Conservation (phyloP, 1,140 invertebrate species). For the Pteromalus puparum region DNA sequence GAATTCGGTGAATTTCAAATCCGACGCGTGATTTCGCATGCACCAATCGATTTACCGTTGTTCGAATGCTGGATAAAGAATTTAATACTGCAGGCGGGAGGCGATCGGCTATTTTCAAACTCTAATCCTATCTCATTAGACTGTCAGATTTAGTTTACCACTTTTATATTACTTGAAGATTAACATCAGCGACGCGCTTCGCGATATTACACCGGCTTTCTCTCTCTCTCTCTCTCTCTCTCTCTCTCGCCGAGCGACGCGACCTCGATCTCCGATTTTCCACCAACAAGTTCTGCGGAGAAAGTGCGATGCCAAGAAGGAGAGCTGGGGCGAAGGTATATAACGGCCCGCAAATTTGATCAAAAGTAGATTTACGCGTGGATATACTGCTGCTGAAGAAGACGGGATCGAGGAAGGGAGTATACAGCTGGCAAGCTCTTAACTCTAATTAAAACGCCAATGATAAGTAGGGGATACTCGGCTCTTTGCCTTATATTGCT, state of each 20-base stretch:
- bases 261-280: neutral
- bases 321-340: neutral
- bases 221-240: neutral
- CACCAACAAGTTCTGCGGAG: neutral
- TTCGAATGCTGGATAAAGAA: too few relatives aligned
- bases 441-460: constrained; percentile 20
- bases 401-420: neutral
- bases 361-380: constrained; percentile 7
- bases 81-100: too few relatives aligned
- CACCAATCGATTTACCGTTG: too few relatives aligned
- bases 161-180: neutral
- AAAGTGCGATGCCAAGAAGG: neutral
- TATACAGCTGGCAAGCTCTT: neutral
- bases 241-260: neutral
- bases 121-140: too few relatives aligned
- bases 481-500: neutral
- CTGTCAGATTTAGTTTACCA: too few relatives aligned
- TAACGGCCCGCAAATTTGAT: constrained; percentile 17
- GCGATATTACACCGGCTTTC: neutral
- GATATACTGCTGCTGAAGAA: neutral
- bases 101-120: too few relatives aligned
- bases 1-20: too few relatives aligned
- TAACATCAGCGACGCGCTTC: neutral
- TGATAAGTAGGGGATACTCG: constrained; percentile 2
- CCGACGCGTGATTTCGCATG: too few relatives aligned